Evolutionary conservation across 2,797 vertebrate species (phyloP).

Genomic region (Allobates femoralis): DNA sequence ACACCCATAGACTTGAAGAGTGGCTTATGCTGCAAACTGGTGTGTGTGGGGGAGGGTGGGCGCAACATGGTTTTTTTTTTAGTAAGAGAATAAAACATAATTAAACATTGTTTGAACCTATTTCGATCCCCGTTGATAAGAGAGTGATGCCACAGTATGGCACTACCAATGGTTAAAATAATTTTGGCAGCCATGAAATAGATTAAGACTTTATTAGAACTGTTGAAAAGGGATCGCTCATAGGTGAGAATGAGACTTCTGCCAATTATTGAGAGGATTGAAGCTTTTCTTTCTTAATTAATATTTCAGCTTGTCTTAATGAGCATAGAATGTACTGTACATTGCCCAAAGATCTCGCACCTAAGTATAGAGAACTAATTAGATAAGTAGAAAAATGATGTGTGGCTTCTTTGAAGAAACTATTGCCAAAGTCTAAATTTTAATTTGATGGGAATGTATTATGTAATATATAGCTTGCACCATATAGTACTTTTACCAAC

Average conservation of each 20-base stretch:
- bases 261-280: slow-evolving; percentile 24
- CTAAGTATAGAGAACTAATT: slow-evolving; percentile 24
- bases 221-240: slow-evolving; percentile 1
- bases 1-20: too few relatives aligned
- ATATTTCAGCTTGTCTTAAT: slow-evolving; percentile 52
- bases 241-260: slow-evolving; percentile 16
- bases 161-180: not conserved
- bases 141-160: not conserved
- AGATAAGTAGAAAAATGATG: slow-evolving; percentile 21
- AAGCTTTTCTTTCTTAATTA: slow-evolving; percentile 30
- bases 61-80: too few relatives aligned
- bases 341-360: slow-evolving; percentile 32
- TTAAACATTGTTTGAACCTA: not conserved
- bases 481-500: not conserved
- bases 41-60: too few relatives aligned
- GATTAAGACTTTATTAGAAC: not conserved
- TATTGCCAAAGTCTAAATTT: slow-evolving; percentile 11
- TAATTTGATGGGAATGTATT: slow-evolving; percentile 36
- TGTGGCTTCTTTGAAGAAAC: slow-evolving; percentile 2
- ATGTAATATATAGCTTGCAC: not conserved
- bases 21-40: too few relatives aligned
- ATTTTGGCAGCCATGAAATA: not conserved
- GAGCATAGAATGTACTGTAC: slow-evolving; percentile 27
- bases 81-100: not conserved
- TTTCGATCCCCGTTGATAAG: not conserved